phyloP scores from a whole-genome alignment of 2,888 invertebrate species.

The Silvanus unidentatus region DNA sequence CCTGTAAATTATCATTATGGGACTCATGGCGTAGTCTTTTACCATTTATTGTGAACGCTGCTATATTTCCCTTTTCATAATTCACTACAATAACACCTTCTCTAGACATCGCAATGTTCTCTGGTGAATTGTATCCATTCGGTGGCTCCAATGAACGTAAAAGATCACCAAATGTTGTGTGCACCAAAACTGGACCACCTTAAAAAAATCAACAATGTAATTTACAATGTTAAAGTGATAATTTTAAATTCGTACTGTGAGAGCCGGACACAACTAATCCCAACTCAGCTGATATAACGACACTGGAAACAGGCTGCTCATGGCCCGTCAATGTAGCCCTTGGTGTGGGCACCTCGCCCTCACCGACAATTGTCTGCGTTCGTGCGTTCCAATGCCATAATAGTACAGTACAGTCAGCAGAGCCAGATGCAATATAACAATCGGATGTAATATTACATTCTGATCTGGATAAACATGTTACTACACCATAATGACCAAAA shows the following conservation, averaged over 20 bases:
- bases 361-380: constrained; percentile 95
- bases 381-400: constrained; percentile 99
- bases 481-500: constrained; percentile 98
- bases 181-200: constrained; percentile 96
- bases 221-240: constrained; percentile 1
- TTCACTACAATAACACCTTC: constrained; percentile 95
- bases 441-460: constrained; percentile 99
- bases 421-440: constrained; percentile 97
- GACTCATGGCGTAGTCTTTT: constrained; percentile 82
- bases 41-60: constrained; percentile 92
- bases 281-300: constrained; percentile 95
- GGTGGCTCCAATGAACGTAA: constrained; percentile 85
- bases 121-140: constrained; percentile 67
- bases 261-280: constrained; percentile 97
- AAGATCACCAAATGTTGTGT: constrained; percentile 96
- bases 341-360: constrained; percentile 92
- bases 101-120: constrained; percentile 87
- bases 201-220: constrained; percentile 18
- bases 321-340: constrained; percentile 96
- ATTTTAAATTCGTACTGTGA: constrained; percentile 47
- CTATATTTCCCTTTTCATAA: constrained; percentile 87
- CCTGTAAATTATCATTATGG: constrained; percentile 93
- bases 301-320: constrained; percentile 90
- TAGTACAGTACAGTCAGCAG: constrained; percentile 95
- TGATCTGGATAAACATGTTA: constrained; percentile 93